phyloP scores from a whole-genome alignment of 2,113 vertebrate genomes.

The Malurus melanocephalus region DNA sequence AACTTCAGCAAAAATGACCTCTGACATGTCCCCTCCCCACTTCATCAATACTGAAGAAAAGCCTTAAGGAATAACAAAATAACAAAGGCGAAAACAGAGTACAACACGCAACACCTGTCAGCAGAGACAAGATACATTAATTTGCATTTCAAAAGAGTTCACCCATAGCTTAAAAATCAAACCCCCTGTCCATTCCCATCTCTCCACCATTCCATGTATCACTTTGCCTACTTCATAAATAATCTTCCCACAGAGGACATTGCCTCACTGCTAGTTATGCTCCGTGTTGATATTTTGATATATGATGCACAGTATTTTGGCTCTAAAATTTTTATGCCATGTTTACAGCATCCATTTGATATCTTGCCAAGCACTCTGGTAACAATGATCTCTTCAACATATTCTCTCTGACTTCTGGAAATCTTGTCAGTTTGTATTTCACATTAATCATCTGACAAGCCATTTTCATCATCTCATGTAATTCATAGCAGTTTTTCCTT shows the following conservation, averaged over 20 bases:
- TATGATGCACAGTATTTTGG: background rate
- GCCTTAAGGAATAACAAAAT: background rate
- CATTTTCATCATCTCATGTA: background rate
- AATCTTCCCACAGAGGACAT: background rate
- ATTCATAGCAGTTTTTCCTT: background rate
- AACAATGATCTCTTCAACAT: background rate
- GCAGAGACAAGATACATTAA: background rate
- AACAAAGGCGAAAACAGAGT: background rate
- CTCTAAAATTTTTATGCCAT: background rate
- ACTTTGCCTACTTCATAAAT: background rate
- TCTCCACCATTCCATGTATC: background rate
- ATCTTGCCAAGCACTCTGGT: background rate
- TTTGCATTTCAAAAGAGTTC: background rate
- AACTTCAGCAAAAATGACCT: constrained; percentile 3
- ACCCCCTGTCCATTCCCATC: background rate
- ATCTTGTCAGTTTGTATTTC: background rate
- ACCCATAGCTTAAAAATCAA: background rate
- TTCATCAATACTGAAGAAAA: background rate
- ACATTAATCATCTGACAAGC: background rate
- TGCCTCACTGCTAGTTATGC: background rate
- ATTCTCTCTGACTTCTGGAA: background rate
- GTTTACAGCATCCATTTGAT: background rate
- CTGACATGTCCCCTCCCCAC: background rate
- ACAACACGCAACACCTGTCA: background rate
- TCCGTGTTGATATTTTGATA: background rate